Base-by-base conservation (phyloP, 2,113 vertebrate genomes). In the Campylorhamphus procurvoides region DNA sequence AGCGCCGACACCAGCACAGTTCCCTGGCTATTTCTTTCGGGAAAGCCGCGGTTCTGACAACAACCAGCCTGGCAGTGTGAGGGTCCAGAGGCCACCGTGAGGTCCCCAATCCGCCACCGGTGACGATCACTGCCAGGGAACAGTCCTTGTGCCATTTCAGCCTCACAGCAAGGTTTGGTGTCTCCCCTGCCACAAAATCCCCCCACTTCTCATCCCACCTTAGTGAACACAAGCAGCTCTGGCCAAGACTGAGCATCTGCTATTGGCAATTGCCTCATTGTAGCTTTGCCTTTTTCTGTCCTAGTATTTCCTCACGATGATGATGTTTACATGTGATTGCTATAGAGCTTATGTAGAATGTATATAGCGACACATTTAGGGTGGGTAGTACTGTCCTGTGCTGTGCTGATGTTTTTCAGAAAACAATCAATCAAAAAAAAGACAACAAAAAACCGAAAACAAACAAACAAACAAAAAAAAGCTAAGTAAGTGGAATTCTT, bases 291-390 rank as follows among this genome's bases (percentile, higher is more conserved):
- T 98, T 98, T 97, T 97, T 98, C 98, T 98, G 97, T 98, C 97
- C 97, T 98, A 93, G 97, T 98, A 96, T 98, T 98, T 98, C 97
- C 97, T 98, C 97, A 98, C 96, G 93, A 98, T 89, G 44, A 96
- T 97, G 97, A 98, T 98, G 98, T 98, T 98, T 98, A 98, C 97
- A 97, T 98, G 98, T 98, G 97, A 98, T 97, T 97, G 97, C 98
- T 98, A 97, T 98, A 96, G 97, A 97, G 97, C 98, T 98, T 98
- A 96, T 84, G 96, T 98, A 97, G 96, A 96, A 97, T 90, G 95
- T 98, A 97, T 96, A 96, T 97, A 96, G 97, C 96, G 39, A 91
- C 97, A 98, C 96, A 50, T 69, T 94, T 97, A 92, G 96, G 97
- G 97, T 97, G 96, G 97, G 94, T 96, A 94, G 96, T 96, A 85